Conservation (phyloP, 2,113 vertebrate species). For the Dromas ardeola region DNA sequence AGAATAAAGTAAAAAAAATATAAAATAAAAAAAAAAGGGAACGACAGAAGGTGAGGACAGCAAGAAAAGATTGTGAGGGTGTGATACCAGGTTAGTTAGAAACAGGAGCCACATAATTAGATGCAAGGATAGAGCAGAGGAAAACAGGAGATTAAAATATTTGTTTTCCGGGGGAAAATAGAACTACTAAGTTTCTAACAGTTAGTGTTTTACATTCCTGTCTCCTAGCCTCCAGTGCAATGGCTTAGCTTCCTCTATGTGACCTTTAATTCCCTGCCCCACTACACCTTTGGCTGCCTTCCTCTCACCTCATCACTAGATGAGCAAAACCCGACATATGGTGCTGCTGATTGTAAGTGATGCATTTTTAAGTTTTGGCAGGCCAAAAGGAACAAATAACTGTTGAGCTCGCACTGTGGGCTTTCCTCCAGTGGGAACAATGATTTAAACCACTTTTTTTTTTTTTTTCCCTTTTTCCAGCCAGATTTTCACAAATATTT, state of each 20-base stretch:
- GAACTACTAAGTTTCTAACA: background rate
- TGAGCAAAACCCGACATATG: slow-evolving; percentile 11
- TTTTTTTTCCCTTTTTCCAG: background rate
- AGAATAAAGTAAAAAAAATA: background rate
- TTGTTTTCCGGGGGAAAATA: background rate
- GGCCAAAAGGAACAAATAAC: slow-evolving; percentile 5
- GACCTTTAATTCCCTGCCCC: background rate
- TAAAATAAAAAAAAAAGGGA: background rate
- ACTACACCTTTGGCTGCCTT: background rate
- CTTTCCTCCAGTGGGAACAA: background rate
- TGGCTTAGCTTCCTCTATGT: background rate
- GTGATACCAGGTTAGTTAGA: background rate
- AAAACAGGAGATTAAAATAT: background rate
- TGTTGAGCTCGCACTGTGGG: background rate
- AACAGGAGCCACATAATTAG: background rate
- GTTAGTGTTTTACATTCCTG: background rate
- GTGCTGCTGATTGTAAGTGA: background rate
- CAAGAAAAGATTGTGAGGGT: background rate
- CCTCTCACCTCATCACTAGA: background rate
- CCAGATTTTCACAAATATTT: background rate
- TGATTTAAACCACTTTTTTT: background rate
- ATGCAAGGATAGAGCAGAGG: background rate
- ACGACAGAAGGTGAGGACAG: background rate
- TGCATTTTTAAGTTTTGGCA: slow-evolving; percentile 11
- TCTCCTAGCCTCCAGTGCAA: background rate